Evolutionary conservation across 2,888 invertebrate species (phyloP), one percentile per base, ranked within the genome.

Genomic region (Eupithecia exiguata): DNA sequence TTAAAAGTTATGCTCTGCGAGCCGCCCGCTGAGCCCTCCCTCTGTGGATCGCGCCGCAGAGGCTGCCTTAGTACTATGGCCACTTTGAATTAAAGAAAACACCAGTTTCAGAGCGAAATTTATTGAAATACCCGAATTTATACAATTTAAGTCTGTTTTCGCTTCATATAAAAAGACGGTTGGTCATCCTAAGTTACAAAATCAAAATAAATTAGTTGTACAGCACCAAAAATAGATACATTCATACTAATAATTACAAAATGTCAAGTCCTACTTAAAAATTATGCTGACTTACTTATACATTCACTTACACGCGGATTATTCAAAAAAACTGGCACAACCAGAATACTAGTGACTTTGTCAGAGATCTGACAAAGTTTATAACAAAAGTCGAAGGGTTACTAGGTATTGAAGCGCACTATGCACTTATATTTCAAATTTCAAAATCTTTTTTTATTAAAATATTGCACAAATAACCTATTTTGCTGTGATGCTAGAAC

Each of bases 181-280:
- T 88, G 87, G 88, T 90, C 88, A 87, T 88, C 87, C 86, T 88
- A 90, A 65, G 85, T 89, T 87, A 89, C 79, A 84, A 89, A 88
- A 88, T 90, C 87, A 88, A 89, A 91, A 93, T 93, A 93, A 94
- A 94, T 93, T 93, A 94, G 91, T 93, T 92, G 91, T 90, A 91
- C 93, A 93, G 94, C 93, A 93, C 93, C 94, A 92, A 92, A 77
- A 91, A 92, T 91, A 91, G 90, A 91, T 90, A 91, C 90, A 91
- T 88, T n/a, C 88, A 84, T 89, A 88, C 86, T 87, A n/a, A n/a
- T n/a, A 53, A 53, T 49, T 89, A 90, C 86, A 88, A 72, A 78
- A 85, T 84, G 85, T 86, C 88, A 83, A 86, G 82, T 82, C 78
- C 86, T 87, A 87, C 84, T 84, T 87, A 76, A 81, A 86, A 80